A percentile compares a stretch with the other conserved stretches of the same genome.
phyloP scores from a whole-genome alignment of 2,888 invertebrate genomes.

The Drosophila eohydei region DNA sequence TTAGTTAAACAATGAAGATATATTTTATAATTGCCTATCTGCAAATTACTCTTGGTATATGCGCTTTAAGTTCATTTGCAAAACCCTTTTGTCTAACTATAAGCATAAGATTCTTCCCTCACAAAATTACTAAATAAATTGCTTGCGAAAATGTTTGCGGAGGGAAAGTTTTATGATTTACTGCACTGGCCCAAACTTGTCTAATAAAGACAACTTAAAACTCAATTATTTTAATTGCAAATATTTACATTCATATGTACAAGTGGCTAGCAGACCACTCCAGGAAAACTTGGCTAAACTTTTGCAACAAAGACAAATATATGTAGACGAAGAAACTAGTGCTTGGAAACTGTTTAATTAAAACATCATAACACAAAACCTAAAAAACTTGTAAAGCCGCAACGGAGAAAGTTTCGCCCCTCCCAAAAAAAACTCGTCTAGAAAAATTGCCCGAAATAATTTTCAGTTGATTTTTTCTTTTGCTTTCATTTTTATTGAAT shows the following conservation, averaged over 20 bases:
- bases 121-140: background rate
- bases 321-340: background rate
- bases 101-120: background rate
- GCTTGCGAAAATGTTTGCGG: slow-evolving; percentile 6
- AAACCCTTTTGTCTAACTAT: background rate
- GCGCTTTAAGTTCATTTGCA: background rate
- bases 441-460: slow-evolving; percentile 20
- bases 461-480: slow-evolving; percentile 15
- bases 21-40: background rate
- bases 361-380: slow-evolving; percentile 27
- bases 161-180: slow-evolving; percentile 36
- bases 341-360: slow-evolving; percentile 33
- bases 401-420: background rate
- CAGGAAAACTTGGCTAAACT: slow-evolving; percentile 3
- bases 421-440: slow-evolving; percentile 5
- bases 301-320: slow-evolving; percentile 31
- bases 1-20: background rate
- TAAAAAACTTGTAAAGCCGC: slow-evolving; percentile 11
- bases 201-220: slow-evolving; percentile 49
- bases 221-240: slow-evolving; percentile 63
- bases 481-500: slow-evolving; percentile 44
- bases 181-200: slow-evolving; percentile 25
- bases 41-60: background rate
- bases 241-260: slow-evolving; percentile 51
- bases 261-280: slow-evolving; percentile 3